Conservation (phyloP, 2,888 invertebrate genomes). For the Idaea dimidiata region DNA sequence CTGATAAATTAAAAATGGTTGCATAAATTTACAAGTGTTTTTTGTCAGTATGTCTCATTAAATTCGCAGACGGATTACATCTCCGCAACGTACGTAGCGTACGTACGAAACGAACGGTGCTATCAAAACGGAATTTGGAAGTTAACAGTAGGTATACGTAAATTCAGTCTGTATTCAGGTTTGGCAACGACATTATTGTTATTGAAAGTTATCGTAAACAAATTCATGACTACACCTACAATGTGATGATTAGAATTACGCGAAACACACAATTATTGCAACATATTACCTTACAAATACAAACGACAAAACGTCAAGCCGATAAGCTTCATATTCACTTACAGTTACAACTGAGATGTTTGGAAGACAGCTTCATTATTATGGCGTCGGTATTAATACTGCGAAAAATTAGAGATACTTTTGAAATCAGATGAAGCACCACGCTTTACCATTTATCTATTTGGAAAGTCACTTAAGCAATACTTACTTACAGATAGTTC, state of each 20-base stretch:
- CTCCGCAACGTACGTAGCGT: constrained; percentile 13
- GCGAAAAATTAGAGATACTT: constrained; percentile 58
- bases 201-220: constrained; percentile 39
- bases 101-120: constrained; percentile 15
- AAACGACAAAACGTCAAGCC: constrained; percentile 23
- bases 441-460: constrained; percentile 64
- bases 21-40: too few species aligned
- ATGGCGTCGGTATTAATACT: constrained; percentile 62
- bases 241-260: constrained; percentile 43
- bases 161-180: constrained; percentile 75
- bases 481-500: constrained; percentile 9
- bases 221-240: constrained; percentile 38
- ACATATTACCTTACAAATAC: constrained; percentile 24
- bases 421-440: constrained; percentile 72
- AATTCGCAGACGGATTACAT: constrained; percentile 14
- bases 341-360: constrained; percentile 46
- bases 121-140: constrained; percentile 51
- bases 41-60: background rate
- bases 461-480: constrained; percentile 27
- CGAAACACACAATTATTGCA: constrained; percentile 23
- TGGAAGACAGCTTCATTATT: constrained; percentile 72
- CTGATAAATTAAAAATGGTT: too few species aligned
- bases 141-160: constrained; percentile 68
- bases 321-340: constrained; percentile 22
- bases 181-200: constrained; percentile 74